These are phyloP conservation scores for Drosophila mayaguana DNA, from an alignment of 2,888 invertebrate species.

Conservation along the genomic window DNA sequence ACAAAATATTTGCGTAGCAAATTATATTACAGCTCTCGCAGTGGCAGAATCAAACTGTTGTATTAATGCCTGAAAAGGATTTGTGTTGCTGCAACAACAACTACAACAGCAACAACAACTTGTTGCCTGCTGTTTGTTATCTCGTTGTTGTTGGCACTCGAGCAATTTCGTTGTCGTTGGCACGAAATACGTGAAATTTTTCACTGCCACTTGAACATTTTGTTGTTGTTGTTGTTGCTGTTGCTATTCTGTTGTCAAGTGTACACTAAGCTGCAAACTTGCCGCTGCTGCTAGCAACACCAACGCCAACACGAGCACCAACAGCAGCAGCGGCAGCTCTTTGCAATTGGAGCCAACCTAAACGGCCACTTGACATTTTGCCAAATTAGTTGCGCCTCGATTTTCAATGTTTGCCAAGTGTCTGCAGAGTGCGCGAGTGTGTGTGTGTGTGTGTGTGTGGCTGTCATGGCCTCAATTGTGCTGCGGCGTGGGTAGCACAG, in stretches of 20 bases:
- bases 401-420: constrained; percentile 51
- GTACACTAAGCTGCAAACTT: constrained; percentile 47
- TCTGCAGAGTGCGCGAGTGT: constrained; percentile 12
- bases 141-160: constrained; percentile 44
- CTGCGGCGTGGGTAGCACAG: constrained; percentile 30
- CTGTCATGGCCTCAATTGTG: constrained; percentile 13
- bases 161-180: constrained; percentile 55
- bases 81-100: constrained; percentile 34
- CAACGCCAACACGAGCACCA: constrained; percentile 17
- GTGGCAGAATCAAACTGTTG: constrained; percentile 6
- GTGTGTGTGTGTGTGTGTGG: constrained; percentile 5
- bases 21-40: constrained; percentile 44
- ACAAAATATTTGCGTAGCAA: constrained; percentile 65
- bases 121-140: constrained; percentile 37
- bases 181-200: constrained; percentile 69
- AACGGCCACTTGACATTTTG: constrained; percentile 73
- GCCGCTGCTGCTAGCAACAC: constrained; percentile 19
- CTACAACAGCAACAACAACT: constrained; percentile 19
- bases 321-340: constrained; percentile 50
- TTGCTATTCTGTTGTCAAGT: constrained; percentile 48
- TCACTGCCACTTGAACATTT: constrained; percentile 70
- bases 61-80: constrained; percentile 44
- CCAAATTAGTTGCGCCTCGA: constrained; percentile 75
- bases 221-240: constrained; percentile 29
- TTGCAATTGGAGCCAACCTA: constrained; percentile 58